These are phyloP conservation scores for Lepidocyrtinus sp. DNA, from an alignment of 2,888 invertebrate genomes.

Conservation along the genomic window DNA sequence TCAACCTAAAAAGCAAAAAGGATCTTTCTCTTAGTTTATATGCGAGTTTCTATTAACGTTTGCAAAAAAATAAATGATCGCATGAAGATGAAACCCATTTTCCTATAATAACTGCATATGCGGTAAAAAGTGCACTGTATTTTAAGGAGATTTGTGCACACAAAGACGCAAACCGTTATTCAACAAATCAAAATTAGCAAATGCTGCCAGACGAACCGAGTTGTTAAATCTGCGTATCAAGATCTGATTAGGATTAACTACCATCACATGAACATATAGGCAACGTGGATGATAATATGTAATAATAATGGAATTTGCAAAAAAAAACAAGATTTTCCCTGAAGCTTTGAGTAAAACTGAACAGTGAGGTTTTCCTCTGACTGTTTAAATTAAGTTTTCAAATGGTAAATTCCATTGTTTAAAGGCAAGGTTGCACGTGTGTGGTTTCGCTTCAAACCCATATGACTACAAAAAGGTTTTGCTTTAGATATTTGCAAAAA, in stretches of 20 bases:
- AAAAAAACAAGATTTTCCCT: slow-evolving; percentile 9
- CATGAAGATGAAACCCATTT: neutral
- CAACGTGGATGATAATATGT: neutral
- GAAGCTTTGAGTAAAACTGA: neutral
- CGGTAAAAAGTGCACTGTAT: neutral
- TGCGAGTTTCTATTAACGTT: neutral
- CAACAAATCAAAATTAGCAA: slow-evolving; percentile 50
- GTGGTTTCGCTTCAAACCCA: too few relatives aligned
- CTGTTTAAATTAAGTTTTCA: neutral
- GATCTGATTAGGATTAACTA: slow-evolving; percentile 44
- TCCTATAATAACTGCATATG: neutral
- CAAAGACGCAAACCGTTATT: slow-evolving; percentile 45
- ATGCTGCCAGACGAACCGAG: slow-evolving; percentile 39
- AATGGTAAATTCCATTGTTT: neutral
- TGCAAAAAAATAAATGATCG: neutral
- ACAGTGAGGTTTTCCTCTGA: neutral
- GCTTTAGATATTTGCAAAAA: neutral
- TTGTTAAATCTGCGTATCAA: slow-evolving; percentile 47
- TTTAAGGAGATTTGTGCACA: neutral
- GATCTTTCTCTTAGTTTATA: neutral
- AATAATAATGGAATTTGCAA: neutral
- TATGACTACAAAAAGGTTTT: too few relatives aligned
- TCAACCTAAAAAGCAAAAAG: slow-evolving; percentile 7
- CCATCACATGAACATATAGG: neutral
- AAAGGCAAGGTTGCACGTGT: neutral